Percentiles rank a stretch among this genome's conserved stretches.
These are phyloP conservation scores for Dipodomys spectabilis DNA, from an alignment of 2,113 vertebrate species.

Conservation along the genomic window DNA sequence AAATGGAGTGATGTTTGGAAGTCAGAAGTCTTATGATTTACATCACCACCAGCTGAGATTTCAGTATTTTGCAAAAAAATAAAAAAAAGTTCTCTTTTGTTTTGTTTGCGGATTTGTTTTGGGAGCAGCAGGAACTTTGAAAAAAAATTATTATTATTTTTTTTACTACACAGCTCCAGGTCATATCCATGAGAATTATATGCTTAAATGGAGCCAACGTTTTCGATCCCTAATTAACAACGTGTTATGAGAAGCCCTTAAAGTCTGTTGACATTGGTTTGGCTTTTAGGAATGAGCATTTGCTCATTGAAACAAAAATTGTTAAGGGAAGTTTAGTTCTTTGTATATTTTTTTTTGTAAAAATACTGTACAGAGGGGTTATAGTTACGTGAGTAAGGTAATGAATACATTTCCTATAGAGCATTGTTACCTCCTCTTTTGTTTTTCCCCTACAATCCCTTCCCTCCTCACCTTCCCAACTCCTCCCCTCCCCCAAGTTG, in stretches of 20 bases:
- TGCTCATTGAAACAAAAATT: neutral
- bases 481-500: too few species aligned
- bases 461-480: too few species aligned
- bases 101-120: neutral
- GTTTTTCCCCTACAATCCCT: too few species aligned
- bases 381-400: too few species aligned
- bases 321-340: too few species aligned
- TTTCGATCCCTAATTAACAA: neutral
- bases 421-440: too few species aligned
- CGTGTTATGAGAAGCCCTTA: neutral
- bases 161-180: neutral
- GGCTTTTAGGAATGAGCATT: neutral
- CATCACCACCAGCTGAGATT: neutral
- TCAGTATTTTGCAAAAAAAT: neutral
- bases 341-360: too few species aligned
- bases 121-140: neutral
- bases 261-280: neutral
- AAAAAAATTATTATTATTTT: neutral
- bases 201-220: neutral
- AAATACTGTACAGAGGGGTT: too few species aligned
- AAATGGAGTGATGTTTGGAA: neutral
- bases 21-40: neutral
- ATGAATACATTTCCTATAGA: too few species aligned
- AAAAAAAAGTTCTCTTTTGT: neutral
- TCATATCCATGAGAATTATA: neutral